Evolutionary conservation across 2,797 vertebrate species (phyloP), one percentile per base, ranked within the genome.

Genomic region (Bovichtus variegatus): DNA sequence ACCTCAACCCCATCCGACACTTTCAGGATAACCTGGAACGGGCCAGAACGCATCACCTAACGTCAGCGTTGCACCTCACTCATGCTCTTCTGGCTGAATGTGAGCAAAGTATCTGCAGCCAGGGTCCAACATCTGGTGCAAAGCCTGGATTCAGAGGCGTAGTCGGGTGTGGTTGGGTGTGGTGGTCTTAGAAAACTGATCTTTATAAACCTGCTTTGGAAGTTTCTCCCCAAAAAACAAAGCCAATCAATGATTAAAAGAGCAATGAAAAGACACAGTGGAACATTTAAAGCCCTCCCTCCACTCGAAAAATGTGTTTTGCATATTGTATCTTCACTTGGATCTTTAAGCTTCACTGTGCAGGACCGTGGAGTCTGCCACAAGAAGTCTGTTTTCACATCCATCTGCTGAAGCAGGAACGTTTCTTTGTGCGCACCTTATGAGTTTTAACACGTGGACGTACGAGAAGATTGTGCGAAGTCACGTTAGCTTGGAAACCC

Each of bases 381-480:
- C 38, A 5, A 9, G 18, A 38, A 58, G 11, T 12, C 5, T 38
- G 7, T 41, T 27, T 60, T 12, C 21, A 27, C 13, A 21, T 38
- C 21, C 11, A 38, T 34, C 31, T 34, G 31, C 7, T 13, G 19
- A 36, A 57, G 11, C 18, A 55, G 2, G 10, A 8, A 23, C 23
- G n/a, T 13, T 19, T 44, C 8, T 27, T 44, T 16, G 7, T 16
- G 1, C 15, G 9, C 1, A 7, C 4, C 16, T 8, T 5, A 23
- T 11, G 3, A 0, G 34, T 27, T 6, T 47, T 12, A 16, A 54
- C 38, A 31, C 18, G 3, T 9, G 0, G 4, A 2, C 3, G 0
- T 51, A n/a, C 6, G 3, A 50, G 47, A 25, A 36, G 8, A n/a
- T 25, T 25, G 54, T 13, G 34, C 50, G 21, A 34, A n/a, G n/a